Percentiles rank a stretch among this genome's conserved stretches.
Evolutionary conservation across 2,797 vertebrate species (phyloP).

Genomic region (Phrynocephalus guinanensis): DNA sequence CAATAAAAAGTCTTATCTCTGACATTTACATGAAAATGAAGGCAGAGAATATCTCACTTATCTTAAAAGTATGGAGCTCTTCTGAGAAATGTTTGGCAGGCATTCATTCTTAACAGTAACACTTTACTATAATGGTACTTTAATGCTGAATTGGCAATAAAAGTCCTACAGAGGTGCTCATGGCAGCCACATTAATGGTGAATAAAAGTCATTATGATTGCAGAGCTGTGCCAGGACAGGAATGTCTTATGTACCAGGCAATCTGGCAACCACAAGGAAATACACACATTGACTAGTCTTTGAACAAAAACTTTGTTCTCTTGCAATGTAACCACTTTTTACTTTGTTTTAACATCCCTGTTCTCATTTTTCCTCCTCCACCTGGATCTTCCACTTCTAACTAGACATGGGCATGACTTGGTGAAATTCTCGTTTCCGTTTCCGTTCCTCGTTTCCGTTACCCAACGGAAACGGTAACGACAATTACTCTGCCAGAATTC

Average conservation of each 20-base stretch:
- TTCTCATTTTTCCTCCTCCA: neutral
- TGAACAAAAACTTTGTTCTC: conserved; percentile 23
- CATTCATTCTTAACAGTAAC: conserved; percentile 79
- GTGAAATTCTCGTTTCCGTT: too few species aligned
- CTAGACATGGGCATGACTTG: too few species aligned
- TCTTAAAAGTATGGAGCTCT: conserved; percentile 69
- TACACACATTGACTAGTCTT: conserved; percentile 53
- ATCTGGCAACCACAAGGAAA: conserved; percentile 15
- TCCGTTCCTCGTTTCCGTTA: too few species aligned
- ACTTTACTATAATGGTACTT: conserved; percentile 77
- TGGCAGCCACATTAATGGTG: conserved; percentile 66
- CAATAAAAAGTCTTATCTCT: conserved; percentile 73
- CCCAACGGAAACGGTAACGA: too few species aligned
- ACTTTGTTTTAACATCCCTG: neutral
- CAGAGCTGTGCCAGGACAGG: conserved; percentile 62
- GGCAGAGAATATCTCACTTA: conserved; percentile 45
- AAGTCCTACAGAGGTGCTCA: conserved; percentile 60
- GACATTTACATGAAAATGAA: conserved; percentile 68
- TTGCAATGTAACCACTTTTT: neutral
- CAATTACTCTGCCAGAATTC: too few species aligned
- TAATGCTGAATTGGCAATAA: conserved; percentile 76
- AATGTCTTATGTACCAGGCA: conserved; percentile 46
- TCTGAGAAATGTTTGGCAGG: conserved; percentile 79
- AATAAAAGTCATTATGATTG: conserved; percentile 71
- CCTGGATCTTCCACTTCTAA: conserved; percentile 7